phyloP scores from a whole-genome alignment of 2,797 vertebrate species.

The Microhierax caerulescens region DNA sequence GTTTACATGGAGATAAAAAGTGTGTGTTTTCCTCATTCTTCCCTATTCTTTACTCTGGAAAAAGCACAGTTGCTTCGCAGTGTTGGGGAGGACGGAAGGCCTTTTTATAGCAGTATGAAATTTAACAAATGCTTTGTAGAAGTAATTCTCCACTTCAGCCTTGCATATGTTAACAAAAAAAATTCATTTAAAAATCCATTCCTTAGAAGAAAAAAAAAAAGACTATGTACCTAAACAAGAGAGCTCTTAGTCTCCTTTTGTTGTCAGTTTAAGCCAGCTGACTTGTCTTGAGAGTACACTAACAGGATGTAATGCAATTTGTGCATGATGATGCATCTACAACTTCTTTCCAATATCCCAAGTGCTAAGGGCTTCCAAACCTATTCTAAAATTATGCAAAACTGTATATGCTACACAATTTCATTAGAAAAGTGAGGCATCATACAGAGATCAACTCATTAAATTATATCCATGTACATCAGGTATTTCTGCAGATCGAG shows the following conservation, averaged over 20 bases:
- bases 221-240: rapidly evolving
- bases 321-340: neutral
- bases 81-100: neutral
- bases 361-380: neutral
- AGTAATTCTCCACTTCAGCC: neutral
- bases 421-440: neutral
- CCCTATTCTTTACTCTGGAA: neutral
- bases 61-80: neutral
- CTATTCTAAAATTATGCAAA: neutral
- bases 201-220: neutral
- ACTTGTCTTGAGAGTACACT: neutral
- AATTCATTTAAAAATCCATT: neutral
- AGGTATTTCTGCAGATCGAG: neutral
- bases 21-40: neutral
- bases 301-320: neutral
- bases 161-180: neutral
- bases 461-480: neutral
- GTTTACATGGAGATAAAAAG: neutral
- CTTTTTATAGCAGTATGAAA: neutral
- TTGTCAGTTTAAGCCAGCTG: neutral
- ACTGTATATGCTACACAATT: neutral
- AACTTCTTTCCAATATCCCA: neutral
- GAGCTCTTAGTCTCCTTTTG: neutral
- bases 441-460: neutral
- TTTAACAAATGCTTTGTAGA: neutral